phyloP scores from a whole-genome alignment of 1,140 invertebrate genomes.

The Ceratina calcarata region DNA sequence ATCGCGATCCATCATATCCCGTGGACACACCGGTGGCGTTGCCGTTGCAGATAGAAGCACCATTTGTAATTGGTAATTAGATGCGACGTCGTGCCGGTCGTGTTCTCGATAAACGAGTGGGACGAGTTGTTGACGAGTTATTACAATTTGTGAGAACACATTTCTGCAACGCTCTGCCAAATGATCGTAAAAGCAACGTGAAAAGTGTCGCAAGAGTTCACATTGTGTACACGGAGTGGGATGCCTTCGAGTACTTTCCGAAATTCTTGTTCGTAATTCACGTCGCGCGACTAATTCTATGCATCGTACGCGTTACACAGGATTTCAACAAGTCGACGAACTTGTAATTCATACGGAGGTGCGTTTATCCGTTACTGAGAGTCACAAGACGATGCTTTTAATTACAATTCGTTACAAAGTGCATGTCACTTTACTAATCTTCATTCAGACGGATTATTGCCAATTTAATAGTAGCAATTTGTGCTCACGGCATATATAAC shows the following conservation, averaged over 20 bases:
- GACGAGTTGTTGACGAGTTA: conserved; percentile 3
- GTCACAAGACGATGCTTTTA: background rate
- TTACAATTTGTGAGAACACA: background rate
- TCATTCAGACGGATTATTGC: background rate
- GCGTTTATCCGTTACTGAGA: no score
- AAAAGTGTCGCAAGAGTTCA: conserved; percentile 3
- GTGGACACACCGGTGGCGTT: background rate
- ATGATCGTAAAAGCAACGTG: conserved; percentile 13
- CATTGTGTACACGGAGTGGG: background rate
- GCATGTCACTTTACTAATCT: background rate
- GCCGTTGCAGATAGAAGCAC: background rate
- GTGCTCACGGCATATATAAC: background rate
- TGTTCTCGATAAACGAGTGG: background rate
- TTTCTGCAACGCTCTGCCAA: background rate
- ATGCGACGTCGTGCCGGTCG: background rate
- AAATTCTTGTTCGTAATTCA: background rate
- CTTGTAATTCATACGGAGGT: no score
- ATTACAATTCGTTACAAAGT: background rate
- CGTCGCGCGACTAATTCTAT: background rate
- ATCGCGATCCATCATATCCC: conserved; percentile 32
- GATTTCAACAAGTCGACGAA: background rate
- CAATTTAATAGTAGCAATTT: background rate
- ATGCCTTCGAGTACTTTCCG: background rate
- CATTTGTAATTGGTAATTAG: conserved; percentile 10
- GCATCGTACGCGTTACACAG: no score